phyloP scores from a whole-genome alignment of 1,140 invertebrate species.

The Drosophila equinoxialis region DNA sequence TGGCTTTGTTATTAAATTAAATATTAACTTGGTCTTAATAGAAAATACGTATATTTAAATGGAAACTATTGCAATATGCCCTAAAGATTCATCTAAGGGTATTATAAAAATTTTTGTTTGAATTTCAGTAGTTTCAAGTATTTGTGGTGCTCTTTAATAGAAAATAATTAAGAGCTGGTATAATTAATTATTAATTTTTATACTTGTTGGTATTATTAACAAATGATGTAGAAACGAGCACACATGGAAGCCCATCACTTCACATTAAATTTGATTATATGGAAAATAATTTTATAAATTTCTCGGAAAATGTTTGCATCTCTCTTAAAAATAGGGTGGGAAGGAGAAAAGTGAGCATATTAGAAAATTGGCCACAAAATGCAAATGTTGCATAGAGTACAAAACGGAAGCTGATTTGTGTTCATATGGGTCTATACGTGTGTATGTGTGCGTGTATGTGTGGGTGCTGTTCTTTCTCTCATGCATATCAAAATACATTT shows the following conservation, averaged over 20 bases:
- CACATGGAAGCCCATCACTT: not conserved
- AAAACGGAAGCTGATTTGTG: not conserved
- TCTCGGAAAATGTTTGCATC: slow-evolving; percentile 7
- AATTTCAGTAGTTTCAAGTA: too few species aligned
- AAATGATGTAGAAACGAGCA: not conserved
- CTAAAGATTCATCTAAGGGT: too few species aligned
- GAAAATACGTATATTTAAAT: too few species aligned
- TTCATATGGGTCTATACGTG: not conserved
- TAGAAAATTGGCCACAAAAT: slow-evolving; percentile 35
- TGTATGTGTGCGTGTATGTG: slow-evolving; percentile 6
- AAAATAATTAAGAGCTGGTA: not conserved
- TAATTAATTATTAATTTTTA: not conserved
- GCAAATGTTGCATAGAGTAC: slow-evolving; percentile 35
- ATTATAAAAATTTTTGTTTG: too few species aligned
- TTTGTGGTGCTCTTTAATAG: too few species aligned
- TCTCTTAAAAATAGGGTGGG: slow-evolving; percentile 30
- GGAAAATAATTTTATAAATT: slow-evolving; percentile 44
- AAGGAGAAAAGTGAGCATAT: not conserved
- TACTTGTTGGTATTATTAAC: not conserved
- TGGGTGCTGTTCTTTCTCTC: slow-evolving; percentile 11
- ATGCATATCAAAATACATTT: slow-evolving; percentile 51
- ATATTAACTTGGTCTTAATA: too few species aligned
- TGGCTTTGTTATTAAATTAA: too few species aligned
- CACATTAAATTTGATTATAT: slow-evolving; percentile 22
- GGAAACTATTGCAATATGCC: too few species aligned